Evolutionary conservation across 2,113 vertebrate species (phyloP).

Genomic region (Trachemys scripta): DNA sequence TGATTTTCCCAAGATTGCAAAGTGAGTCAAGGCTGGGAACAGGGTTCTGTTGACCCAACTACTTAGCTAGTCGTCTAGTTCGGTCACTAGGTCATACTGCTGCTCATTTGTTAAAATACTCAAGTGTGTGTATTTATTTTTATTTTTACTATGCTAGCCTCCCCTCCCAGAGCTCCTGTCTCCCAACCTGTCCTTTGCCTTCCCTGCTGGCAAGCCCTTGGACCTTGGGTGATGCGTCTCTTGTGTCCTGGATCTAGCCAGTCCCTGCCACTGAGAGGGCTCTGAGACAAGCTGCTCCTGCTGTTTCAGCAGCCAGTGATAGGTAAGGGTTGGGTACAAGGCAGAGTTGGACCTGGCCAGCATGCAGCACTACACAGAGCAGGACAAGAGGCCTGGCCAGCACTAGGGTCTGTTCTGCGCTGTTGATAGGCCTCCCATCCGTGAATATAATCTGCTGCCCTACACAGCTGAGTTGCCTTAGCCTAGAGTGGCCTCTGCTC

Average conservation of each 20-base stretch:
- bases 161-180: background rate
- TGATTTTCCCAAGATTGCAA: background rate
- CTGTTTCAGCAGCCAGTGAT: background rate
- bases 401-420: background rate
- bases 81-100: fast-evolving
- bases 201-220: background rate
- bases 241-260: background rate
- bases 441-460: background rate
- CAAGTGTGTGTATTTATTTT: background rate
- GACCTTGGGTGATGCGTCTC: background rate
- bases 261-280: background rate
- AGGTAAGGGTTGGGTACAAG: background rate
- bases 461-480: background rate
- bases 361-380: background rate
- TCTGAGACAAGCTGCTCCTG: background rate
- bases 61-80: background rate
- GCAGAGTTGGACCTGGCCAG: background rate
- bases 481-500: background rate
- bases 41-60: background rate
- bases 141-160: background rate
- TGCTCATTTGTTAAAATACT: fast-evolving
- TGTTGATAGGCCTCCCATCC: background rate
- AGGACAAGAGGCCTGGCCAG: background rate
- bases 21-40: background rate
- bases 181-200: background rate